A percentile compares a stretch with the other conserved stretches of the same genome.
phyloP scores from a whole-genome alignment of 2,113 vertebrate genomes.

The Puntigrus tetrazona region DNA sequence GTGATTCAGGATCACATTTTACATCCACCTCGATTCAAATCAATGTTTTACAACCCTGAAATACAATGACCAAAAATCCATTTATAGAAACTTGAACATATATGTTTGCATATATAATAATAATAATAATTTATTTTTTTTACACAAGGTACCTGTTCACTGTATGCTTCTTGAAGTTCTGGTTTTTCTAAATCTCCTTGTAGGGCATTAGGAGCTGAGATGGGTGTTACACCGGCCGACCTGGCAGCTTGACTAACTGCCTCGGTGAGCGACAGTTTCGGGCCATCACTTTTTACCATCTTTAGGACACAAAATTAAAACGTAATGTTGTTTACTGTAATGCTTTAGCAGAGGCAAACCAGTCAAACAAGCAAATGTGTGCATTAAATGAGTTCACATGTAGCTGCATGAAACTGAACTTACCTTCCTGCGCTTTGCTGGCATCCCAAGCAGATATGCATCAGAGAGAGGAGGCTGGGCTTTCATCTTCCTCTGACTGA shows the following conservation, averaged over 20 bases:
- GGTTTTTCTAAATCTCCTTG: slow-evolving; percentile 81
- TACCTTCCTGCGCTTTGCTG: slow-evolving; percentile 91
- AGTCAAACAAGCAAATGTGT: background rate
- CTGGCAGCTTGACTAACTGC: slow-evolving; percentile 86
- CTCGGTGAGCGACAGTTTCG: slow-evolving; percentile 85
- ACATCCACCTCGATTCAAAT: no score
- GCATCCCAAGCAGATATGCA: slow-evolving; percentile 91
- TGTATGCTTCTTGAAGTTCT: slow-evolving; percentile 83
- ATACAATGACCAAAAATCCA: background rate
- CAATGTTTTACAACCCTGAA: no score
- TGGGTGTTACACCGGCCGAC: slow-evolving; percentile 80
- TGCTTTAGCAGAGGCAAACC: background rate
- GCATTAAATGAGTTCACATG: background rate
- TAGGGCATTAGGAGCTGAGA: slow-evolving; percentile 79
- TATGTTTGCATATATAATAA: background rate
- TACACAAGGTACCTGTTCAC: slow-evolving; percentile 80
- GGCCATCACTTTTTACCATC: slow-evolving; percentile 84
- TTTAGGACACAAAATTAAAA: slow-evolving; percentile 55
- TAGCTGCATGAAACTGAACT: background rate
- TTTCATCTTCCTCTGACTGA: slow-evolving; percentile 89
- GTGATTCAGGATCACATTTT: no score
- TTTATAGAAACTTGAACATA: background rate
- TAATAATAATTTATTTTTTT: no score
- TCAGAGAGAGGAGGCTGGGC: slow-evolving; percentile 89
- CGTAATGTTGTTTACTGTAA: background rate